Evolutionary conservation across 2,797 vertebrate species (phyloP).

Genomic region (Lagorchestes hirsutus): DNA sequence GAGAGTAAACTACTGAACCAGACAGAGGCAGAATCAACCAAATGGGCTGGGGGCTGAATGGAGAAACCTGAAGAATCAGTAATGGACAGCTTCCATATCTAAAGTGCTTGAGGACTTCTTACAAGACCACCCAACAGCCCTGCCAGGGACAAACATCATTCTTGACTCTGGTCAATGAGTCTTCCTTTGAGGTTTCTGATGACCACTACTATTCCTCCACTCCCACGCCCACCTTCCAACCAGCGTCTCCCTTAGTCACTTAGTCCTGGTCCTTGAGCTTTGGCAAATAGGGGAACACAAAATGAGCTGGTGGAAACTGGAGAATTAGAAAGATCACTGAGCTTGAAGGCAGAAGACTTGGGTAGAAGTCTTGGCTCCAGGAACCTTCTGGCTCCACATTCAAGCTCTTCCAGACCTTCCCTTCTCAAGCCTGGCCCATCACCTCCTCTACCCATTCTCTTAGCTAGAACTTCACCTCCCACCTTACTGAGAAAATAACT

Average conservation of each 20-base stretch:
- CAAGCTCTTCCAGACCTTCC: background rate
- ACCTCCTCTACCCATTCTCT: background rate
- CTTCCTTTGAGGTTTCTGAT: background rate
- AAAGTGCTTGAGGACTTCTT: background rate
- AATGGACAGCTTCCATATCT: background rate
- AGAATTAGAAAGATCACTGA: background rate
- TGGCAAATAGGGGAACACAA: background rate
- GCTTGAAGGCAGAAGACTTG: background rate
- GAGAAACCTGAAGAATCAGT: background rate
- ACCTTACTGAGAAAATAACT: background rate
- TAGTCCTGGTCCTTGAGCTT: background rate
- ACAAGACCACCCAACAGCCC: background rate
- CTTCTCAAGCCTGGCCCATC: background rate
- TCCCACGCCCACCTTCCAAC: background rate
- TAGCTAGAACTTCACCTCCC: background rate
- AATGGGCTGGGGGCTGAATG: no score
- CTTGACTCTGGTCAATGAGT: background rate
- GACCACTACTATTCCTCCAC: background rate
- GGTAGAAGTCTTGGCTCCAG: background rate
- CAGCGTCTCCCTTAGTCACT: background rate
- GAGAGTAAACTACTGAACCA: background rate
- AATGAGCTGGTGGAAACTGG: background rate
- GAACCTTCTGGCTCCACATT: background rate
- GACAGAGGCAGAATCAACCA: background rate
- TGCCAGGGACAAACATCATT: background rate